Base-by-base conservation (phyloP, 1,140 invertebrate species). In the Subanguina moxae region DNA sequence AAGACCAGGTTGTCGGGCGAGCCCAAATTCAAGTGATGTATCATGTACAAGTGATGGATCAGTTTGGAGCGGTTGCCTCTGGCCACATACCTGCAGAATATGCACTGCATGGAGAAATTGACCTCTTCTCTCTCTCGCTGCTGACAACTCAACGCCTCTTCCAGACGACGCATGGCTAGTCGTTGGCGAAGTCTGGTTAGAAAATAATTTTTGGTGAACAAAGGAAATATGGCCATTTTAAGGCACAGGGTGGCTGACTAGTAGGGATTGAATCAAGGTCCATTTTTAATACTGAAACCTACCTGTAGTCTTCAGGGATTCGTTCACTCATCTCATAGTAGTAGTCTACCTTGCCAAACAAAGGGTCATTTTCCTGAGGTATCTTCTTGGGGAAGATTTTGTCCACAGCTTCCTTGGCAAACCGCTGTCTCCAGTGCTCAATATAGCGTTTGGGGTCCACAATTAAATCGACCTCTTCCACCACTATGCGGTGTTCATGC, bases 1-100 rank as follows among this genome's bases (percentile, higher is more conserved):
- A 81, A 81, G 23, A 81, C 79, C 8, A 81, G 65, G 52, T 82
- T 82, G 58, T 82, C 80, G 1, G 80, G 80, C 21, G 79, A 82
- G 25, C 80, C 80, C 21, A 82, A 48, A 64, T 82, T 82, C 42
- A 82, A 66, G 59, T 80, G 80, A 67, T 82, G 80, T 42, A 81
- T 82, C 75, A 82, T 82, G 56, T 82, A 82, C 8, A 82, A 67
- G 67, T 82, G 80, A 63, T 82, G 80, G 38, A 82, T 83, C 43
- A 82, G 77, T 64, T 82, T 82, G 9, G 81, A 74, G 19, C 80
- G 74, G 68, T 82, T 82, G 11, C 80, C 80, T 42, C 75, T 65
- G 21, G 80, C 80, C 45, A 66, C 70, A 65, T 82, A 82, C 11
- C 80, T 76, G 61, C 80, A 83, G 65, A 82, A 82, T 30, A 83